Evolutionary conservation across 1,140 invertebrate genomes (phyloP).

Genomic region (Apocrypta bakeri): DNA sequence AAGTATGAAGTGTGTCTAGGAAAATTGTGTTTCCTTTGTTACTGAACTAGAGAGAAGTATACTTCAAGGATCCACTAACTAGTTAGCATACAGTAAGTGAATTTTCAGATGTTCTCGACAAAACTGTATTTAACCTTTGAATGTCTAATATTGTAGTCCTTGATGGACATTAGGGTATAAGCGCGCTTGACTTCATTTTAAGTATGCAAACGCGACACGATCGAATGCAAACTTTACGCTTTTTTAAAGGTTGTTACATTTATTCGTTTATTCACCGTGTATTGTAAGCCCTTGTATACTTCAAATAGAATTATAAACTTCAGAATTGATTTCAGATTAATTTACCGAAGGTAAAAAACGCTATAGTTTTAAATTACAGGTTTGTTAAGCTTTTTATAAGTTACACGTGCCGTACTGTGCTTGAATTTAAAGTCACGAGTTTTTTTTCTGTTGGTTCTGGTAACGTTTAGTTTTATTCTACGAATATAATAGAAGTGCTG

Average conservation of each 20-base stretch:
- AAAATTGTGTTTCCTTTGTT: too few relatives aligned
- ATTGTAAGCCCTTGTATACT: not conserved
- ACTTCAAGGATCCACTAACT: slow-evolving; percentile 17
- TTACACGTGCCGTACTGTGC: too few relatives aligned
- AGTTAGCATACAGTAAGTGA: too few relatives aligned
- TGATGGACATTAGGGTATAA: slow-evolving; percentile 36
- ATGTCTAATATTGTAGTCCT: slow-evolving; percentile 12
- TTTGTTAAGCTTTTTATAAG: too few relatives aligned
- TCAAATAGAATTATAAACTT: not conserved
- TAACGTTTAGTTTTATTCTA: too few relatives aligned
- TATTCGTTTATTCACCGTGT: not conserved
- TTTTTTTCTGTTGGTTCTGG: too few relatives aligned
- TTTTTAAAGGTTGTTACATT: not conserved
- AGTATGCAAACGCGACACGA: not conserved
- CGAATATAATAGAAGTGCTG: too few relatives aligned
- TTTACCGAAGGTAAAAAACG: too few relatives aligned
- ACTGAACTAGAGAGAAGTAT: not conserved
- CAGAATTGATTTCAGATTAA: not conserved
- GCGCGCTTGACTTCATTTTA: slow-evolving; percentile 9
- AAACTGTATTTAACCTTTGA: slow-evolving; percentile 40
- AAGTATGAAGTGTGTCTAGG: too few relatives aligned
- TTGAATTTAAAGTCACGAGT: too few relatives aligned
- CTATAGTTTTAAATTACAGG: too few relatives aligned
- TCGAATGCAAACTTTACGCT: slow-evolving; percentile 20
- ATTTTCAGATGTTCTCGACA: not conserved